phyloP scores from a whole-genome alignment of 2,113 vertebrate genomes.

The Tyto alba region DNA sequence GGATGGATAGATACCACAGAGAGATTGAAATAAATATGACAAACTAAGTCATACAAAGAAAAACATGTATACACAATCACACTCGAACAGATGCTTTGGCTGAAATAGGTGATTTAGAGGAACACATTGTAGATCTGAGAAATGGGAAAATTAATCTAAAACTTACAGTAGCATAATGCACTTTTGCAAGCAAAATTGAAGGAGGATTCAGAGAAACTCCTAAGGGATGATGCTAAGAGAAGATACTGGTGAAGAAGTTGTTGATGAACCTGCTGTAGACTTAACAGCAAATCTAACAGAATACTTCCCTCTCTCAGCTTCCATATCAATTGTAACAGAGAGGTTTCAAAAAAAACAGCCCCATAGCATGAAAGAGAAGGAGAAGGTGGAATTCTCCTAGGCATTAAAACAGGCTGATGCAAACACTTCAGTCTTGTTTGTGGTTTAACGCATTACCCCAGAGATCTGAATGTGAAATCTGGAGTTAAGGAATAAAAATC shows the following conservation, averaged over 20 bases:
- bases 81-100: conserved; percentile 70
- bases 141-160: conserved; percentile 35
- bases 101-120: conserved; percentile 66
- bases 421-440: conserved; percentile 50
- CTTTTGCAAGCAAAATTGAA: conserved; percentile 51
- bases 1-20: conserved; percentile 29
- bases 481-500: conserved; percentile 52
- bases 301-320: background rate
- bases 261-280: background rate
- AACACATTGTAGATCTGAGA: conserved; percentile 40
- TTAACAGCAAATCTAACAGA: background rate
- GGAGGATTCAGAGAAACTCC: conserved; percentile 32
- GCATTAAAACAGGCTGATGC: conserved; percentile 48
- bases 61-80: conserved; percentile 17
- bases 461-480: conserved; percentile 72
- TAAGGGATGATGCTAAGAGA: background rate
- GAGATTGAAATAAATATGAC: conserved; percentile 33
- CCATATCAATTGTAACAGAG: background rate
- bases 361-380: conserved; percentile 13
- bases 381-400: conserved; percentile 60
- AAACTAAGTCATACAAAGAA: conserved; percentile 14
- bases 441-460: conserved; percentile 60
- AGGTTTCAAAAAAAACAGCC: background rate
- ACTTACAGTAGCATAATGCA: conserved; percentile 25
- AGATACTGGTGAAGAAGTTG: background rate